phyloP scores from a whole-genome alignment of 2,797 vertebrate genomes.

The Sebastes jordani region DNA sequence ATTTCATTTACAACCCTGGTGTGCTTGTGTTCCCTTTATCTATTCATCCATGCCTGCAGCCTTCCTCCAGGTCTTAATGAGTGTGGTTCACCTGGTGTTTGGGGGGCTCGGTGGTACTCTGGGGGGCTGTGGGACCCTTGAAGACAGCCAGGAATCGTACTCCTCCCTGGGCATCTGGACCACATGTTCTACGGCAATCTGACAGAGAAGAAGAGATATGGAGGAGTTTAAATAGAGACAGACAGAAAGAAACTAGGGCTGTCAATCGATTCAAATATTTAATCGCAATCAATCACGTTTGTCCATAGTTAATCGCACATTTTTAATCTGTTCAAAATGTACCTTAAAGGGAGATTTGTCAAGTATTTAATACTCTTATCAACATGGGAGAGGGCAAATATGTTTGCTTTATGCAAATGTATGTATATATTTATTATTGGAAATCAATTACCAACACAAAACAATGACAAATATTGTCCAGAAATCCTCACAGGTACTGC shows the following conservation, averaged over 20 bases:
- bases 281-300: no score
- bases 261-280: no score
- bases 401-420: no score
- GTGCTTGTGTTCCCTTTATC: neutral
- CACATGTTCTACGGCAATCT: constrained; percentile 82
- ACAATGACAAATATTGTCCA: no score
- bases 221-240: neutral
- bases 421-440: no score
- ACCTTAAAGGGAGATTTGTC: no score
- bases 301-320: no score
- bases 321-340: no score
- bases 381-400: no score
- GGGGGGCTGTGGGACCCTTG: constrained; percentile 47
- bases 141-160: constrained; percentile 77
- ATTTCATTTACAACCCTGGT: neutral
- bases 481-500: no score
- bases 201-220: constrained; percentile 19
- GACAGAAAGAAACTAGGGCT: neutral
- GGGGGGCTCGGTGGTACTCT: neutral
- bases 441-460: no score
- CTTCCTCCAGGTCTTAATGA: neutral
- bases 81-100: constrained; percentile 20
- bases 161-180: constrained; percentile 80
- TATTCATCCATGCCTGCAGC: neutral
- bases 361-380: no score